Evolutionary conservation across 2,888 invertebrate genomes (phyloP), one percentile per base, ranked within the genome.

Genomic region (Drosophila sordidapex): DNA sequence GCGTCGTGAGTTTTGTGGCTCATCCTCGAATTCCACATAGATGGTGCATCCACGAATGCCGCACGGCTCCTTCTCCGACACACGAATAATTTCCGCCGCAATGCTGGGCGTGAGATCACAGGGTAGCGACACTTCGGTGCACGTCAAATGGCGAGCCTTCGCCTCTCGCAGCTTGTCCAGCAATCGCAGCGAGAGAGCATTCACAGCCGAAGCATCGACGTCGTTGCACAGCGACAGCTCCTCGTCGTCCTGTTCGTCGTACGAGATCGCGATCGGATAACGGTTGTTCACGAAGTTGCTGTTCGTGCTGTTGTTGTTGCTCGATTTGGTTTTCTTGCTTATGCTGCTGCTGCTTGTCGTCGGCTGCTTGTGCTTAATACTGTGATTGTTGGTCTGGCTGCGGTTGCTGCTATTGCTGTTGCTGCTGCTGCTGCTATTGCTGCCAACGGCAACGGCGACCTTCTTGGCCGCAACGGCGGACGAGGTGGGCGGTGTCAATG

Each of bases 101-200:
- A 91, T 91, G 80, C 87, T 89, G 46, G 91, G 83, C 76, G 91
- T 91, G 90, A 91, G 92, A 91, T 92, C 91, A 90, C 92, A 91
- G 84, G 91, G 91, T 88, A 91, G 83, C 81, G 92, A 91, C 77
- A 91, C 91, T 82, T 91, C 91, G 61, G 91, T 92, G 83, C 91
- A 91, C 36, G 90, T 87, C 75, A 91, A 78, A 67, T 91, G 92
- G 27, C 91, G 90, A 7, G 91, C 87, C 74, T 91, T 91, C 27
- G 91, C 91, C 68, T 90, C 91, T 67, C 91, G 90, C 83, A 91
- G 79, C 73, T 91, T 90, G 71, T 90, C 88, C 60, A 92, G 85
- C 80, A 91, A 43, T 13, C 84, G 86, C 63, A 74, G 52, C 36
- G 91, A 90, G 40, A 91, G 84, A 52, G 83, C 84, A 31, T 76